Base-by-base conservation (phyloP, 2,888 invertebrate species). In the Ommatoiulus sabulosus region DNA sequence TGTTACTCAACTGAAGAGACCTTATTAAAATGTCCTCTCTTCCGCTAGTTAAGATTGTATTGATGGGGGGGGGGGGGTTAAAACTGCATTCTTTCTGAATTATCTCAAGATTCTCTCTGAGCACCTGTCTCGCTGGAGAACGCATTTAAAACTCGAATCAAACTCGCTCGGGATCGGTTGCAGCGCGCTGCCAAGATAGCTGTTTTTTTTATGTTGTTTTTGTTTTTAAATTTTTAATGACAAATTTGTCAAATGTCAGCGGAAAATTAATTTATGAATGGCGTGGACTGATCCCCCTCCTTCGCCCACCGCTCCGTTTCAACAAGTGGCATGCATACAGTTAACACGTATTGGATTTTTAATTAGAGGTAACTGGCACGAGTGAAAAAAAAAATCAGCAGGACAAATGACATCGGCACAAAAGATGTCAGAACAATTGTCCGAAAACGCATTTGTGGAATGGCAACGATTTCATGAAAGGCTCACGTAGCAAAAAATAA, bases 211-310 rank as follows among this genome's bases (percentile, higher is more conserved):
- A 3, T 72, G 72, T 7, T 80, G 72, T 17, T 52, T 80, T 35
- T 35, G 35, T 80, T 80, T 80, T 80, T 80, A 35, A 35, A 80
- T 80, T 80, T 80, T 35, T 80, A 80, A 80, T 35, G 80, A 35
- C 80, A 80, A 80, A 80, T 80, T 80, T 80, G 80, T 80, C 80
- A 80, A 80, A 80, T 80, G 80, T 35, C 80, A 80, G 15, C 80
- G 35, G 10, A 80, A 80, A 80, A 80, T 80, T 35, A 80, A 80
- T 80, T 80, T 80, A 80, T 80, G 80, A 80, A 80, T 80, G 24
- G 72, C 20, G 72, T 72, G 72, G 80, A 12, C 35, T 15, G 15
- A 10, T 24, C 24, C 72, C 72, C 72, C 24, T 24, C 52, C 52
- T 3, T 52, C 72, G 4, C 3, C 20, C 72, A 8, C 24, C 24